Evolutionary conservation across 2,888 invertebrate species (phyloP).

Genomic region (Nephrotoma appendiculata): DNA sequence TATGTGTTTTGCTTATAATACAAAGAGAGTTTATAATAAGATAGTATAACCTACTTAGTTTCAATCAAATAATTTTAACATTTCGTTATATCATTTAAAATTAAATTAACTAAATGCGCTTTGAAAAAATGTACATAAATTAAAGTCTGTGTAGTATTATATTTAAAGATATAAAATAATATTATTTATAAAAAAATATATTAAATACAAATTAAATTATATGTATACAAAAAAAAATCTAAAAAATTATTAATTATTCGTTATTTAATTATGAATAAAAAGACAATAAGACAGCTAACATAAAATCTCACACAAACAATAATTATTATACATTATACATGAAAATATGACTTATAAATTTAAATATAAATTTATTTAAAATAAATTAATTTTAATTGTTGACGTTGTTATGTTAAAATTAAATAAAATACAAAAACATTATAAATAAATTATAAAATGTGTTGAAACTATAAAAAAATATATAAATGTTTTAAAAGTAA

Average conservation of each 20-base stretch:
- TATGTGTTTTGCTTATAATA: too few species aligned
- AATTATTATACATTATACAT: not conserved
- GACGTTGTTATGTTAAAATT: not conserved
- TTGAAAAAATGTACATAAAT: too few species aligned
- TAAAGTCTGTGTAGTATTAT: too few species aligned
- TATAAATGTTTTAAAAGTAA: not conserved
- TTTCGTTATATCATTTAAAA: too few species aligned
- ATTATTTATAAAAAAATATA: too few species aligned
- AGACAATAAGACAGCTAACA: not conserved
- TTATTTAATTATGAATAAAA: not conserved
- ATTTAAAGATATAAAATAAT: too few species aligned
- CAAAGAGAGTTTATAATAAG: too few species aligned
- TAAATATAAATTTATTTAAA: not conserved
- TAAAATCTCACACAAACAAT: not conserved
- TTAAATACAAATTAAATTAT: not conserved
- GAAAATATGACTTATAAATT: not conserved
- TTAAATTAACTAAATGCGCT: too few species aligned
- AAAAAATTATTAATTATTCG: too few species aligned
- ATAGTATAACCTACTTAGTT: too few species aligned
- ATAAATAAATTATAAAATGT: not conserved
- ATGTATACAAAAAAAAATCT: not conserved
- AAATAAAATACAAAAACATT: not conserved
- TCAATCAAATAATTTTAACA: too few species aligned
- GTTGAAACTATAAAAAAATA: not conserved
- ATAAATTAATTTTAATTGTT: not conserved